A percentile compares a stretch with the other conserved stretches of the same genome.
Evolutionary conservation across 2,888 invertebrate species (phyloP).

Genomic region (Archips crataeganus): DNA sequence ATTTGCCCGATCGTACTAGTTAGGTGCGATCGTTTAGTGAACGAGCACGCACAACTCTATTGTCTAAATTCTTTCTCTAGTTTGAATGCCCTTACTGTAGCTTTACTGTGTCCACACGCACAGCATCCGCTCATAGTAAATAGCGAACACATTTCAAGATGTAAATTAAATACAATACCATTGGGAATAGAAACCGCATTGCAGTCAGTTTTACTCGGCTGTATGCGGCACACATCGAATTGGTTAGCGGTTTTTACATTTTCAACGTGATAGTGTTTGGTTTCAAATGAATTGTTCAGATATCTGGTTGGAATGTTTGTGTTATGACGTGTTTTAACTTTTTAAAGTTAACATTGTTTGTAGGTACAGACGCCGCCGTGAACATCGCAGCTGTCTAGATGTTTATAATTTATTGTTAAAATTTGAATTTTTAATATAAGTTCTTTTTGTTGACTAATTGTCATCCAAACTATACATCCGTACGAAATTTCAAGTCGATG

Average conservation of each 20-base stretch:
- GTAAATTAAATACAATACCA: slow-evolving; percentile 19
- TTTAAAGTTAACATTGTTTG: too few species aligned
- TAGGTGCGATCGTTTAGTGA: too few species aligned
- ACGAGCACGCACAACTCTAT: too few species aligned
- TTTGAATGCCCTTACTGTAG: not conserved
- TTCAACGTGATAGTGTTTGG: not conserved
- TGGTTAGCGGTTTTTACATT: not conserved
- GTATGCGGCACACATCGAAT: slow-evolving; percentile 10
- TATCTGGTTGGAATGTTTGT: not conserved
- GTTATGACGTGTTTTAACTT: not conserved
- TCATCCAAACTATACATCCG: too few species aligned
- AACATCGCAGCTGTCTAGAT: too few species aligned
- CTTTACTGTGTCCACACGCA: not conserved
- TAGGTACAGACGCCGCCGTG: too few species aligned
- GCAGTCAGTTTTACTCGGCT: slow-evolving; percentile 4
- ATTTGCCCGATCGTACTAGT: too few species aligned
- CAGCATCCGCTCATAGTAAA: not conserved
- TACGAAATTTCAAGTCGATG: too few species aligned
- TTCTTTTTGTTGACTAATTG: too few species aligned
- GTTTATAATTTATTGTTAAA: too few species aligned
- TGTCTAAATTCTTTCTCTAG: not conserved
- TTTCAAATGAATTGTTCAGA: not conserved
- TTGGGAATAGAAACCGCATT: slow-evolving; percentile 23
- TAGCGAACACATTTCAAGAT: not conserved
- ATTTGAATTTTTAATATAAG: too few species aligned